Evolutionary conservation across 2,113 vertebrate species (phyloP), one percentile per base, ranked within the genome.

Genomic region (Opisthocomus hoazin): DNA sequence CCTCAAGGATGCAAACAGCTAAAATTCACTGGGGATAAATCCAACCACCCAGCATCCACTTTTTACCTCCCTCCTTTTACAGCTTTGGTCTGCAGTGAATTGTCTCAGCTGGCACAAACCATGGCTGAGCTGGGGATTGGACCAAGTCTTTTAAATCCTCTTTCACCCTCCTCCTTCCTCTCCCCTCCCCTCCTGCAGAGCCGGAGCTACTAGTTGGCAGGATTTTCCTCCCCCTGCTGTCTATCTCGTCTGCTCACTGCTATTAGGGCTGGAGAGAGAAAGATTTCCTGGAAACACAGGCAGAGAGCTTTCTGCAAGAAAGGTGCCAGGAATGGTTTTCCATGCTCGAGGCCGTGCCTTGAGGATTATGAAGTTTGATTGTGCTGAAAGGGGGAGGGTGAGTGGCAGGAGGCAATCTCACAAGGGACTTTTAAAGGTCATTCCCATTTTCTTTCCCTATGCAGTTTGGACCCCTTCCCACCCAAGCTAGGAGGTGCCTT

Each of bases 241-340:
- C 79, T 77, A 75, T 48, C 87, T 54, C 7, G 1, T 94, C 89
- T 94, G 93, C 65, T 75, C 5, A 0, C 66, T 83, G 39, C 70
- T 75, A 5, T 74, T 70, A 69, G 75, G 36, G 45, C 41, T 75
- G 76, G 50, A 69, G 71, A 54, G 83, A n/a, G n/a, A 48, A 70
- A 82, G 7, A 45, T 92, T 92, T 94, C 86, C 82, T 94, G 95
- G 75, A 90, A 93, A 53, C 71, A 51, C 88, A 85, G 84, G 71
- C 90, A 51, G 84, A 54, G 39, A 77, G 32, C 60, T 64, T 21
- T 50, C 13, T 7, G 10, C 46, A 46, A 84, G 84, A 87, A 3
- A 11, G 26, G 41, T 86, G 90, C 95, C 95, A 91, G 88, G 60
- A 93, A 30, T 8, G 3, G 70, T 81, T 89, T 89, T 94, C 86